These are phyloP conservation scores for Gymnoscelis rufifasciata DNA, from an alignment of 2,888 invertebrate genomes.

Conservation along the genomic window DNA sequence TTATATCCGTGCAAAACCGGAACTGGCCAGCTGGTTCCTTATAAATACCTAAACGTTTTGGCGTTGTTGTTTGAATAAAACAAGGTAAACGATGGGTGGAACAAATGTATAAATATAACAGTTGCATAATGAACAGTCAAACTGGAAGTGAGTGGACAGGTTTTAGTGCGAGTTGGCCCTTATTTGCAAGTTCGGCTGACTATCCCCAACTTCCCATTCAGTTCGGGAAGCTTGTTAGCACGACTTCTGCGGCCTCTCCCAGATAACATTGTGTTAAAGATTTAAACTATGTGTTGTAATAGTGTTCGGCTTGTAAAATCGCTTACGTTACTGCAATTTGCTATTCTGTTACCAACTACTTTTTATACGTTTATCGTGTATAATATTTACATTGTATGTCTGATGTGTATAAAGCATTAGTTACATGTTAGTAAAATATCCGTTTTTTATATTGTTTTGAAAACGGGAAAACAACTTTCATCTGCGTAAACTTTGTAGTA, in stretches of 20 bases:
- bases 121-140: constrained; percentile 10
- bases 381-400: too few species aligned
- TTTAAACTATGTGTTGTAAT: constrained; percentile 47
- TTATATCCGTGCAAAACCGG: too few species aligned
- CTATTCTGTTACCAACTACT: background rate
- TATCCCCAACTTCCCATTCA: constrained; percentile 53
- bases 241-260: constrained; percentile 58
- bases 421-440: too few species aligned
- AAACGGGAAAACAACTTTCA: too few species aligned
- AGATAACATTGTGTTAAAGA: constrained; percentile 63
- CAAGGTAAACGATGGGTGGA: too few species aligned
- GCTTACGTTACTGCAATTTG: constrained; percentile 19
- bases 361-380: too few species aligned
- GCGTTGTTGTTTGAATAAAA: too few species aligned
- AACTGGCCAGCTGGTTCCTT: too few species aligned
- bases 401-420: too few species aligned
- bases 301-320: constrained; percentile 24
- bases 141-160: constrained; percentile 17
- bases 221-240: constrained; percentile 62
- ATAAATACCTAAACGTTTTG: too few species aligned
- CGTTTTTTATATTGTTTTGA: too few species aligned
- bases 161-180: constrained; percentile 32
- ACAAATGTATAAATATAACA: background rate
- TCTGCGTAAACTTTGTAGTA: too few species aligned
- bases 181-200: constrained; percentile 54